Base-by-base conservation (phyloP, 2,888 invertebrate genomes). In the Limnephilus rhombicus region DNA sequence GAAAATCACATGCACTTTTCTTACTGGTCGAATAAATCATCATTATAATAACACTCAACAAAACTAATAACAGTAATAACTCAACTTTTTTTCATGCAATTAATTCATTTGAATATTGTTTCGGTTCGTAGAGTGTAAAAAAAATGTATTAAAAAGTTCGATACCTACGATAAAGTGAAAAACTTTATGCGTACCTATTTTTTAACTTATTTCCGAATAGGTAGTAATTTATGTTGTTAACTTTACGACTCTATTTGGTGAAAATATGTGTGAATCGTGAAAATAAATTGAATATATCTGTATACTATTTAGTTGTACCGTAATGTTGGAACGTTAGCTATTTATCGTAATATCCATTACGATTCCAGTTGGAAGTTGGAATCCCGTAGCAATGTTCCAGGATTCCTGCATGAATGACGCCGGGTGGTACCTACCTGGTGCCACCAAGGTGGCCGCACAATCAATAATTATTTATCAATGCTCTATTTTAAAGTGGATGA, bases 1-100 rank as follows among this genome's bases (percentile, higher is more conserved):
- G 88, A 80, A 80, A 88, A 82, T 81, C 82, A 24, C 83, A 83
- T 53, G 53, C 81, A 88, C 82, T 91, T 89, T 91, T 80, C 31
- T 31, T n/a, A n/a, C 31, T 31, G 45, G 12, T 5, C 53, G 5
- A 53, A 3, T 49, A 13, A 49, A 49, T 49, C 13, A 53, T 4
- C 24, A 24, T 68, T 68, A 24, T 2, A 24, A 68, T 68, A 24
- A 53, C 18, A 53, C 3, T 68, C n/a, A 24, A 68, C 9, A 68
- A 68, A 68, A 24, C 68, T 11, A 68, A 68, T 9, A 5, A 18
- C 53, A 24, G 24, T 11, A 68, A 68, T 9, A 5, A 18, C 53
- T 24, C 7, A 53, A 53, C 53, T 53, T 18, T 7, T 7, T 18
- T 18, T 9, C 24, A 1, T 2, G 24, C 5, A 24, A 24, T 68